Percentiles rank a stretch among this genome's conserved stretches.
phyloP scores from a whole-genome alignment of 35 echinoderm and acorn worm genomes.

The Apostichopus parvimensis region DNA sequence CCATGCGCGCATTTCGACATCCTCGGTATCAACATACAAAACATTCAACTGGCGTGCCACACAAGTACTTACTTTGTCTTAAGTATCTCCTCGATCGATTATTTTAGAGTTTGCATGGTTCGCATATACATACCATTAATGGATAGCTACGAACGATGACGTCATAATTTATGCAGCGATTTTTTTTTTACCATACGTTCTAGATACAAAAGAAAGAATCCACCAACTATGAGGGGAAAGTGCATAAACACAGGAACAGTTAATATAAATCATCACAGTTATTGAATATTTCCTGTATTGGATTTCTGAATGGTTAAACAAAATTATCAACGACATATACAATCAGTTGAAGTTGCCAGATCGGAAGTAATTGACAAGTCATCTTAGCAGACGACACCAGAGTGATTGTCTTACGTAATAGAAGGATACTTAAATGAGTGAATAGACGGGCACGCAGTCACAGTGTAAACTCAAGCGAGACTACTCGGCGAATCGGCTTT shows the following conservation, averaged over 20 bases:
- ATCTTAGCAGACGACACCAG: constrained; percentile 19
- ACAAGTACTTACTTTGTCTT: no score
- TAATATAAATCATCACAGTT: background rate
- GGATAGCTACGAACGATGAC: no score
- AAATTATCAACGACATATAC: background rate
- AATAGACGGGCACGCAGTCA: background rate
- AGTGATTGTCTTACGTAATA: constrained; percentile 17
- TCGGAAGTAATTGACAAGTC: constrained; percentile 11
- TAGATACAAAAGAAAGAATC: background rate
- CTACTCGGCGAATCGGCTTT: no score
- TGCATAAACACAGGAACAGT: background rate
- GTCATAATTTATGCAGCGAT: no score
- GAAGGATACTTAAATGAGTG: background rate
- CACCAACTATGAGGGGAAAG: background rate
- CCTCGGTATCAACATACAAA: no score
- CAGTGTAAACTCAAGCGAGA: background rate
- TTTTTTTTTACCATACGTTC: no score
- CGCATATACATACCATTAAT: no score
- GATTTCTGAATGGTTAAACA: background rate
- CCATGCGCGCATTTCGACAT: no score
- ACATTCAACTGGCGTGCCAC: no score
- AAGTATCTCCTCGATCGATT: no score
- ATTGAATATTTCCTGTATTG: constrained; percentile 10
- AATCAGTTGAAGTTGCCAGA: background rate
- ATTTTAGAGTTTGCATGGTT: no score